Conservation (phyloP, 23 tunicate genomes). For the Clavelina lepadiformis region DNA sequence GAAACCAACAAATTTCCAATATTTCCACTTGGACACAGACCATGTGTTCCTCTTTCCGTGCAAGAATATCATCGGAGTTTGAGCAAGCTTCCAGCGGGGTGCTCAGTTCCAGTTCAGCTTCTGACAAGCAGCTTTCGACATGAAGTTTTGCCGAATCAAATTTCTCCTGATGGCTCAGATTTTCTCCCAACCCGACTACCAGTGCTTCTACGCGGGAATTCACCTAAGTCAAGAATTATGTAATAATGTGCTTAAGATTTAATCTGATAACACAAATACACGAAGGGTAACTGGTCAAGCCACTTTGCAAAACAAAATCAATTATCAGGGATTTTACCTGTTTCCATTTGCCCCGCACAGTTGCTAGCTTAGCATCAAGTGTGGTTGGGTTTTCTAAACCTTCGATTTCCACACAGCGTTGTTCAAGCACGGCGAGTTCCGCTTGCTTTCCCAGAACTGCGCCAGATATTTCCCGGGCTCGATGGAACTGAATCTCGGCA, state of each 20-base stretch:
- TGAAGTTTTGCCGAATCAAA: slow-evolving; percentile 46
- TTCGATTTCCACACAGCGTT: slow-evolving; percentile 29
- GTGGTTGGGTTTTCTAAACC: slow-evolving; percentile 83
- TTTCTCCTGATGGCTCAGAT: slow-evolving; percentile 70
- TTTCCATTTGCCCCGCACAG: slow-evolving; percentile 80
- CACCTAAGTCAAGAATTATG: slow-evolving; percentile 9
- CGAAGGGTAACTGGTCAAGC: background rate
- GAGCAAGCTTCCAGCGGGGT: slow-evolving; percentile 36
- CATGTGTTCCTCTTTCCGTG: slow-evolving; percentile 57
- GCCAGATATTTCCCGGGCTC: slow-evolving; percentile 36
- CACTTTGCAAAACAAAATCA: background rate
- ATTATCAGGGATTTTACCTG: slow-evolving; percentile 34
- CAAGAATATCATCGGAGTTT: slow-evolving; percentile 36
- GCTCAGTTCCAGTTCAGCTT: slow-evolving; percentile 41
- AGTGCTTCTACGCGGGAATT: slow-evolving; percentile 56
- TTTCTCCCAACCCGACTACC: slow-evolving; percentile 56
- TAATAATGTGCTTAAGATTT: background rate
- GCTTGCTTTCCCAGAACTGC: slow-evolving; percentile 35
- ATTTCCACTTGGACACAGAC: no score
- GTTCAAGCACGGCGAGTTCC: slow-evolving; percentile 45
- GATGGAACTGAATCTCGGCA: slow-evolving; percentile 33
- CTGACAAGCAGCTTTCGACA: slow-evolving; percentile 30
- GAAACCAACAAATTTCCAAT: no score
- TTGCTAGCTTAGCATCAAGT: slow-evolving; percentile 76
- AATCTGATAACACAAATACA: background rate